Base-by-base conservation (phyloP, 2,888 invertebrate species). In the Fissipunctia ypsillon region DNA sequence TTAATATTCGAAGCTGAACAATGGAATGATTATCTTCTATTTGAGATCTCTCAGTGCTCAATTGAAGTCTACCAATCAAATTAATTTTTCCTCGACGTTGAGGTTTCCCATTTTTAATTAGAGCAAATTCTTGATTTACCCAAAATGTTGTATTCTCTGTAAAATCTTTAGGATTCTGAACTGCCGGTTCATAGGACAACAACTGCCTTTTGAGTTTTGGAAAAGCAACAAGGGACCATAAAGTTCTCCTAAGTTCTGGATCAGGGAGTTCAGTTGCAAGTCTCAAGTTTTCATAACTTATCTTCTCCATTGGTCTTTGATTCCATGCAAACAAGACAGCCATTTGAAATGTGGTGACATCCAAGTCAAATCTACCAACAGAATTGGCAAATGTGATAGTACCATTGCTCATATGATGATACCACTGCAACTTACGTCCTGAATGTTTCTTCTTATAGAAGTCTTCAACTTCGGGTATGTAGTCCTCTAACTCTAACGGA, bases 321-420 rank as follows among this genome's bases (percentile, higher is more conserved):
- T 99, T 99, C 99, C 99, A 99, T 25, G 99, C 99, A 96, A 99
- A 99, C 59, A 99, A 96, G 25, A 99, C 99, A 54, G 99, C 99
- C 99, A 99, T 99, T 97, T 99, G 99, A 95, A 99, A 99, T 41
- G 99, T 99, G 22, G 99, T 99, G 10, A 99, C 99, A 93, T 99
- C 99, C 88, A 99, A 96, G 95, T 99, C 99, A 95, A 98, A 99
- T 87, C 98, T 97, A 1, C 99, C 99, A 70, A 98, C 97, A 85
- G 98, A 97, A 93, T 99, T 99, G 0, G 98, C 97, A 96, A 99
- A 99, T 38, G 99, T 99, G 87, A 99, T 99, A 78, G 99, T 99
- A 87, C 99, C 99, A 95, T 99, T 99, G 84, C 99, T 99, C 99
- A 99, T 99, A 91, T 99, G 99, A 95, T 99, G 99, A 94, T 99